phyloP scores from a whole-genome alignment of 2,888 invertebrate genomes.

The Yponomeuta plumbellus region DNA sequence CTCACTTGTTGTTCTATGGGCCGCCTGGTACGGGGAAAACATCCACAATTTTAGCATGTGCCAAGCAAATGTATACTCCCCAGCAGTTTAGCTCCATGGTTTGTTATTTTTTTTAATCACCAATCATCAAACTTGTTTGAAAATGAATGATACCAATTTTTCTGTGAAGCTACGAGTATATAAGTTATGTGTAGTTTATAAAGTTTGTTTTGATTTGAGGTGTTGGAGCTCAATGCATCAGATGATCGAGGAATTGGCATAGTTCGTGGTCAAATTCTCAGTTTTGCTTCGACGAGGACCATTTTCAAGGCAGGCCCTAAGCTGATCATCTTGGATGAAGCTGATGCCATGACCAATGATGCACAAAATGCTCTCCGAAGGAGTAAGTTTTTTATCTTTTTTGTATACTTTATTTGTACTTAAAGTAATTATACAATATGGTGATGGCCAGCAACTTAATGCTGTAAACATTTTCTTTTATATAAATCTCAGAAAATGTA shows the following conservation, averaged over 20 bases:
- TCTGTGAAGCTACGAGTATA: no score
- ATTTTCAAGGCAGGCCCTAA: constrained; percentile 96
- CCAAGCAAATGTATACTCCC: constrained; percentile 91
- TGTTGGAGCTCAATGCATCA: constrained; percentile 95
- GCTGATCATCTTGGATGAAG: constrained; percentile 97
- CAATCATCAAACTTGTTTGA: no score
- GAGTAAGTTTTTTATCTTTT: constrained; percentile 76
- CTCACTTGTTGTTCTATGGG: constrained; percentile 97
- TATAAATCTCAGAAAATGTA: no score
- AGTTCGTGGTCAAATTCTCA: constrained; percentile 94
- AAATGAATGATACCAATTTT: no score
- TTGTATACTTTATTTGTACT: constrained; percentile 16
- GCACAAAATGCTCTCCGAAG: constrained; percentile 98
- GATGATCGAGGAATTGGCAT: constrained; percentile 98
- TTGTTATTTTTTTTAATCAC: background rate
- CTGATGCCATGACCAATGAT: constrained; percentile 99
- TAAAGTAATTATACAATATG: background rate
- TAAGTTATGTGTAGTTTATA: background rate
- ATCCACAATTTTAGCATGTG: constrained; percentile 97
- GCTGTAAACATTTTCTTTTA: no score
- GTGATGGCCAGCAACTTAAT: no score
- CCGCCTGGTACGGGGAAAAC: constrained; percentile 99
- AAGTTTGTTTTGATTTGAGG: constrained; percentile 63
- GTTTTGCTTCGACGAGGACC: constrained; percentile 97
- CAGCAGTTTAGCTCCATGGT: constrained; percentile 95